Conservation (phyloP, 2,113 vertebrate genomes). For the Coptodon bakossiorum region DNA sequence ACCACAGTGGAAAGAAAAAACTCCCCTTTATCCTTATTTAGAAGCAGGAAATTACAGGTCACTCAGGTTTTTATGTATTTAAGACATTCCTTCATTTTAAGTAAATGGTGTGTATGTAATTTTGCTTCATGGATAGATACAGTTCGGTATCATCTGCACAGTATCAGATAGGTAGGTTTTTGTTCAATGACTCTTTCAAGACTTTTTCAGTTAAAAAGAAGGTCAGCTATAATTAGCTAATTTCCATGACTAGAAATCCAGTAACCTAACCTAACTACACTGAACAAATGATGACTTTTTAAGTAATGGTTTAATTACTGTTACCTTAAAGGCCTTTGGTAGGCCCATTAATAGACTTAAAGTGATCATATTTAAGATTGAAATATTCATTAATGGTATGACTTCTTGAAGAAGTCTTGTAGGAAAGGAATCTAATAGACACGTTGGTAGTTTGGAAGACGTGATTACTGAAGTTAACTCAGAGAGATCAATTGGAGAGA, state of each 20-base stretch:
- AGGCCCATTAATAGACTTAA: too few relatives aligned
- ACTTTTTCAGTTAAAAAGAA: background rate
- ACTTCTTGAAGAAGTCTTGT: too few relatives aligned
- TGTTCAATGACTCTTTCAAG: background rate
- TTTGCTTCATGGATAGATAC: background rate
- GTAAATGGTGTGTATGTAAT: background rate
- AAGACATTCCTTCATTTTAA: background rate
- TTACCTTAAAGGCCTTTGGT: background rate
- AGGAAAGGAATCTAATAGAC: too few relatives aligned
- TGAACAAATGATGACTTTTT: background rate
- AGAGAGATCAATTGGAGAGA: background rate
- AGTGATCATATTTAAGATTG: too few relatives aligned
- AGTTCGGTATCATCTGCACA: background rate
- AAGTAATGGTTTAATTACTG: background rate
- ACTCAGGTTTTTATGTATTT: background rate
- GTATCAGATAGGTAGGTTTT: background rate
- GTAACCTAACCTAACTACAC: background rate
- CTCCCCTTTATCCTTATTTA: background rate
- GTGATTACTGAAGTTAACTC: background rate
- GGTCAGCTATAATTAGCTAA: background rate
- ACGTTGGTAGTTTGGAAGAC: too few relatives aligned
- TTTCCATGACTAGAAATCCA: background rate
- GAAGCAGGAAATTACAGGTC: background rate
- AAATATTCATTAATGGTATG: too few relatives aligned
- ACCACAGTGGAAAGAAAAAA: background rate